Evolutionary conservation across 2,113 vertebrate species (phyloP).

Genomic region (Notarius quadriscutis): DNA sequence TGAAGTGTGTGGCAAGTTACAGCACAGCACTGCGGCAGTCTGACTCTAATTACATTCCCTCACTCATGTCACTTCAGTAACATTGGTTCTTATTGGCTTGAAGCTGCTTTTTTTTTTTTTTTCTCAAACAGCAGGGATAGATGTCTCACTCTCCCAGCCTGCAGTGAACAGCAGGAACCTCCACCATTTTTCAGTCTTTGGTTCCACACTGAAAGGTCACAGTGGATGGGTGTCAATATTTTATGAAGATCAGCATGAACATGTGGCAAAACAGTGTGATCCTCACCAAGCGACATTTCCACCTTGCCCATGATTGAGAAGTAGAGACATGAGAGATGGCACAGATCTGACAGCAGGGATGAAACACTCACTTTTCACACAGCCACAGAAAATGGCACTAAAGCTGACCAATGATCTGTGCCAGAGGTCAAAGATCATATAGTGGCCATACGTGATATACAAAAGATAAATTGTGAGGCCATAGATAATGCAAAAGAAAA

Average conservation of each 20-base stretch:
- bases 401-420: neutral
- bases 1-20: neutral
- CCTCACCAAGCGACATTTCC: neutral
- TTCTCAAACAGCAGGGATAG: neutral
- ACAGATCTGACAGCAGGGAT: neutral
- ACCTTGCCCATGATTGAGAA: slow-evolving; percentile 7
- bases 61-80: slow-evolving; percentile 19
- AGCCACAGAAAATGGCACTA: neutral
- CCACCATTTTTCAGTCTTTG: slow-evolving; percentile 2
- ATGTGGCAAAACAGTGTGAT: slow-evolving; percentile 37
- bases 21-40: neutral
- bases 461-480: neutral
- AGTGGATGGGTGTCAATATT: slow-evolving; percentile 27
- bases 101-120: neutral
- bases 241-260: slow-evolving; percentile 33
- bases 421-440: neutral
- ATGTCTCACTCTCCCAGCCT: neutral
- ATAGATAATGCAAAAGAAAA: neutral
- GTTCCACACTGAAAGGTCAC: slow-evolving; percentile 25
- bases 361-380: neutral
- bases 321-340: slow-evolving; percentile 2
- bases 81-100: neutral
- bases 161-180: slow-evolving; percentile 8
- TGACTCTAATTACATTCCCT: slow-evolving; percentile 21
- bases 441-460: neutral